phyloP scores from a whole-genome alignment of 2,888 invertebrate species.

The Ophion costatus region DNA sequence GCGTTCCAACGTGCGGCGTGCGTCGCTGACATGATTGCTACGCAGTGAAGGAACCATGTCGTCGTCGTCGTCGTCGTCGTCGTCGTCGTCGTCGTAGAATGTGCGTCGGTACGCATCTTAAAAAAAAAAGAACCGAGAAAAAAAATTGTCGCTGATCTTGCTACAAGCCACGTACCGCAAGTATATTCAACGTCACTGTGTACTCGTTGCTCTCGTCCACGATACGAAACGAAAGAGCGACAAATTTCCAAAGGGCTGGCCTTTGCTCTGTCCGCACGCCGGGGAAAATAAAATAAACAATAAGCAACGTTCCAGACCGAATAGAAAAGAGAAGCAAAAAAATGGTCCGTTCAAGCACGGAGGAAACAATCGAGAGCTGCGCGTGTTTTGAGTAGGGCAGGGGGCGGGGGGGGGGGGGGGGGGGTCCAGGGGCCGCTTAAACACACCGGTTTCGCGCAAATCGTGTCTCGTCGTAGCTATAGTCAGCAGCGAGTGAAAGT shows the following conservation, averaged over 20 bases:
- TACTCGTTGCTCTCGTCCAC: neutral
- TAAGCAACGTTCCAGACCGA: neutral
- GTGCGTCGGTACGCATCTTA: conserved; percentile 80
- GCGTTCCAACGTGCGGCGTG: conserved; percentile 80
- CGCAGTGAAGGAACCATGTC: conserved; percentile 73
- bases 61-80: conserved; percentile 55
- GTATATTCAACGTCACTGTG: conserved; percentile 3
- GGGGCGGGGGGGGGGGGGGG: too few relatives aligned
- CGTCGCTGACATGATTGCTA: conserved; percentile 80
- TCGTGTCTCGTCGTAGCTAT: conserved; percentile 44
- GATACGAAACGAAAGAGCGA: conserved; percentile 1
- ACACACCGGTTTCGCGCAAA: conserved; percentile 61
- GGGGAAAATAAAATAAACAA: conserved; percentile 3
- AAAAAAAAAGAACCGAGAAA: conserved; percentile 70
- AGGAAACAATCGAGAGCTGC: conserved; percentile 36
- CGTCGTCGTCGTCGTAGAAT: conserved; percentile 70
- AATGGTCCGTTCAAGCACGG: neutral
- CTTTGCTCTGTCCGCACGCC: too few relatives aligned
- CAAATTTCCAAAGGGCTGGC: neutral
- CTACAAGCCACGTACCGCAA: conserved; percentile 55
- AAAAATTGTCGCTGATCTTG: conserved; percentile 55
- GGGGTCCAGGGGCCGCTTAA: conserved; percentile 21
- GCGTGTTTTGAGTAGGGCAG: conserved; percentile 7
- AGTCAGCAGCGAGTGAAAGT: conserved; percentile 68
- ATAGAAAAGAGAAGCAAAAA: conserved; percentile 19